Evolutionary conservation across 2,113 vertebrate species (phyloP).

Genomic region (Crotalus tigris): DNA sequence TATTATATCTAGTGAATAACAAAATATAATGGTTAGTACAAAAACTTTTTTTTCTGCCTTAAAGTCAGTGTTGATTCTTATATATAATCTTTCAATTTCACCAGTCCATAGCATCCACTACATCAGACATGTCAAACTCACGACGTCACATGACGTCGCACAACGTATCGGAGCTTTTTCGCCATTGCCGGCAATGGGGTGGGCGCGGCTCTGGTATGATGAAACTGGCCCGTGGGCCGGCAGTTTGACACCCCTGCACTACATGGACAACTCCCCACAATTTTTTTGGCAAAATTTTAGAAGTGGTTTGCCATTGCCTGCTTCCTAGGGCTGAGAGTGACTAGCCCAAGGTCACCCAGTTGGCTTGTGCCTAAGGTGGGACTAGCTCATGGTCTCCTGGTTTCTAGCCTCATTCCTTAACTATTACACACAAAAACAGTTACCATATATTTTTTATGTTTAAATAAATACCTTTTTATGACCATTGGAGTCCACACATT

Average conservation of each 20-base stretch:
- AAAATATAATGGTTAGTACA: neutral
- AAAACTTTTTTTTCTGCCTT: neutral
- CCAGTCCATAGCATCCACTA: too few relatives aligned
- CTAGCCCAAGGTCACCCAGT: neutral
- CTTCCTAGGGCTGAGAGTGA: neutral
- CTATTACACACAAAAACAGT: neutral
- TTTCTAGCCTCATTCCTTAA: neutral
- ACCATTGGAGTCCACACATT: neutral
- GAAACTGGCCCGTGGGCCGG: too few relatives aligned
- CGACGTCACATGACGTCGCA: too few relatives aligned
- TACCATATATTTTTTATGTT: neutral
- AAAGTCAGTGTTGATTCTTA: neutral
- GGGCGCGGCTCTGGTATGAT: too few relatives aligned
- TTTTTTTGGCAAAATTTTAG: neutral
- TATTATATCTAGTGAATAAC: neutral
- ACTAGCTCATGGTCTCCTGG: neutral
- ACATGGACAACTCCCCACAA: neutral
- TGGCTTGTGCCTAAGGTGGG: neutral
- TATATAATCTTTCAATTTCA: too few relatives aligned
- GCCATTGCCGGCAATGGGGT: too few relatives aligned
- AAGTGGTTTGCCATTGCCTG: neutral
- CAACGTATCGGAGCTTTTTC: too few relatives aligned
- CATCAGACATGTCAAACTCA: too few relatives aligned
- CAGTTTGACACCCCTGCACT: too few relatives aligned
- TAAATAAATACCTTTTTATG: neutral